Conservation (phyloP, 2,797 vertebrate species). For the Onychomys torridus region DNA sequence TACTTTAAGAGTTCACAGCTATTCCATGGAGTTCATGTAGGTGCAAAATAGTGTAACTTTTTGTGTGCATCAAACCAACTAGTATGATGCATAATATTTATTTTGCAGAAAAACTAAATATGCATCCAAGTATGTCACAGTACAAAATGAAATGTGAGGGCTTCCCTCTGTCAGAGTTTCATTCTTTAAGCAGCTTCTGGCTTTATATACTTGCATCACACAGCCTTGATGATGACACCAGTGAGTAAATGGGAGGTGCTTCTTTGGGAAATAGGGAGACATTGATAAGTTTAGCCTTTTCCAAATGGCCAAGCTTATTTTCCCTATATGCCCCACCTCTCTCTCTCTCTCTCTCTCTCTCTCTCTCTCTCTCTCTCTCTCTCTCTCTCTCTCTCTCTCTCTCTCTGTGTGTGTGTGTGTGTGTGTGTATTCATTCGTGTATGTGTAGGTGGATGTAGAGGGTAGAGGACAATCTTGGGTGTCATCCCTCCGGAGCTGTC, state of each 20-base stretch:
- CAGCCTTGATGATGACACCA: not conserved
- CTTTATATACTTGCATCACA: not conserved
- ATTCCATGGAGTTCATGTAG: not conserved
- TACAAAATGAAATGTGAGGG: not conserved
- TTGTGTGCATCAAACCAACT: not conserved
- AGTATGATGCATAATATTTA: not conserved
- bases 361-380: not conserved
- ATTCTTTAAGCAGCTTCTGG: not conserved
- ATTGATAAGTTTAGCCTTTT: not conserved
- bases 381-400: not conserved
- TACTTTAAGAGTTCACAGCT: not conserved
- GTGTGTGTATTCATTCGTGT: not conserved
- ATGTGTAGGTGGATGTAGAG: not conserved
- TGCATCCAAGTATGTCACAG: not conserved
- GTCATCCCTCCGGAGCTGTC: too few relatives aligned
- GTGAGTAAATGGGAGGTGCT: not conserved
- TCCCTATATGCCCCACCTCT: not conserved
- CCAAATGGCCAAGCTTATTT: not conserved
- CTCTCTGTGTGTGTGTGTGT: too few relatives aligned
- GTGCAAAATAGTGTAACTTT: not conserved
- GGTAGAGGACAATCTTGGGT: not conserved
- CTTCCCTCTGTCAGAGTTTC: not conserved
- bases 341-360: not conserved
- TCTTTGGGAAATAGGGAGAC: not conserved
- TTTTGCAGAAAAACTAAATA: not conserved